Evolutionary conservation across 2,888 invertebrate genomes (phyloP), one percentile per base, ranked within the genome.

Genomic region (Aethes cnicana): DNA sequence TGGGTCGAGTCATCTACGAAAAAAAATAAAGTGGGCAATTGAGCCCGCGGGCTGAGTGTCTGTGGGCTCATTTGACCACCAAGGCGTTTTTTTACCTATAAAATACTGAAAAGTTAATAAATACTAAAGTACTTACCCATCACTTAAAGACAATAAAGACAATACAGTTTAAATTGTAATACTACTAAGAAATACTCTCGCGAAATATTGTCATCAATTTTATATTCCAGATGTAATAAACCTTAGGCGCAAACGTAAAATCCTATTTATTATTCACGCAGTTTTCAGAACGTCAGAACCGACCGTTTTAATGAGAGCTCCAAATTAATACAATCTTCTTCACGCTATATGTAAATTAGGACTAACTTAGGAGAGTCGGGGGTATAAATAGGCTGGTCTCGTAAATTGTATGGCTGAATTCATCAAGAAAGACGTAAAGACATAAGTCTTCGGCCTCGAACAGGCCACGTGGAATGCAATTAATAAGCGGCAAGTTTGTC

Each of bases 381-480:
- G 52, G 44, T 52, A 44, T 46, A 37, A 39, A 37, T 39, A 52
- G 39, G 39, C 32, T 52, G 52, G 55, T 48, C 39, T 42, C 36
- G 41, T 54, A 37, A 46, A 36, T 61, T 57, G 59, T 68, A 67
- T 68, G 74, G 66, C 66, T 69, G 73, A 75, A 80, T 81, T 76
- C 78, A 82, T 84, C 84, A 81, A 81, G 77, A 64, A 69, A 62
- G 77, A 82, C 77, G 66, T 65, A 63, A 66, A 66, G 74, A 80
- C 60, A 84, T 86, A 86, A 77, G 68, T 86, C 81, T 81, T 67
- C 59, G 60, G 54, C 57, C 65, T 65, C 63, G 59, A 69, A 63
- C 71, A 72, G 69, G 68, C 75, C 76, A 59, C 71, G 65, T 67
- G 78, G 81, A 82, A 86, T 85, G 82, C 74, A 73, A 83, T 86